Conservation (phyloP, 1,140 invertebrate genomes). For the Drosophila ambigua region DNA sequence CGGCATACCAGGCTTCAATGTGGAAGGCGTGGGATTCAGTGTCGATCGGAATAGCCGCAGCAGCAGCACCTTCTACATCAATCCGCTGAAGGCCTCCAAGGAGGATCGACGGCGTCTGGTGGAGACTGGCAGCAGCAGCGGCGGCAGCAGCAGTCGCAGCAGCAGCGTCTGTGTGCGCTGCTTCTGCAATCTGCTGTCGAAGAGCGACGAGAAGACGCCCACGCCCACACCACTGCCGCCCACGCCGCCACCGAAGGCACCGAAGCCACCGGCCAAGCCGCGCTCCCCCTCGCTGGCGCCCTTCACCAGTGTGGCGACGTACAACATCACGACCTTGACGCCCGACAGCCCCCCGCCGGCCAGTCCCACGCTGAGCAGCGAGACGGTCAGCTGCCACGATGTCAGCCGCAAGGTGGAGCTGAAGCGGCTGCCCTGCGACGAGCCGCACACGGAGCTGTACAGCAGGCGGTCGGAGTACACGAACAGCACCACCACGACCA, state of each 20-base stretch:
- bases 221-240: not conserved
- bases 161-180: constrained; percentile 65
- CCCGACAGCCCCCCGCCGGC: constrained; percentile 57
- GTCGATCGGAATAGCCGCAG: constrained; percentile 28
- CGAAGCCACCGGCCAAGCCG: constrained; percentile 25
- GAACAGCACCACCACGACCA: constrained; percentile 65
- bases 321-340: constrained; percentile 45
- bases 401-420: constrained; percentile 51
- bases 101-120: constrained; percentile 56
- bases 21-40: constrained; percentile 14
- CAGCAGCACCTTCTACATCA: constrained; percentile 64
- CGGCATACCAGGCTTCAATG: constrained; percentile 3
- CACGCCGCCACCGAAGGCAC: constrained; percentile 1
- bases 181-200: constrained; percentile 60
- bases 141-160: constrained; percentile 25
- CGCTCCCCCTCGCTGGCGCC: constrained; percentile 67
- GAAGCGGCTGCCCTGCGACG: constrained; percentile 49
- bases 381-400: constrained; percentile 52
- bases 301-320: constrained; percentile 61
- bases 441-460: constrained; percentile 40
- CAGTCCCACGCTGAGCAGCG: constrained; percentile 62
- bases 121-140: constrained; percentile 27
- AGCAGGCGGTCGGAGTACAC: constrained; percentile 58
- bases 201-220: constrained; percentile 12
- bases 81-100: constrained; percentile 23